phyloP scores from a whole-genome alignment of 2,797 vertebrate species.

The Garrulus glandarius region DNA sequence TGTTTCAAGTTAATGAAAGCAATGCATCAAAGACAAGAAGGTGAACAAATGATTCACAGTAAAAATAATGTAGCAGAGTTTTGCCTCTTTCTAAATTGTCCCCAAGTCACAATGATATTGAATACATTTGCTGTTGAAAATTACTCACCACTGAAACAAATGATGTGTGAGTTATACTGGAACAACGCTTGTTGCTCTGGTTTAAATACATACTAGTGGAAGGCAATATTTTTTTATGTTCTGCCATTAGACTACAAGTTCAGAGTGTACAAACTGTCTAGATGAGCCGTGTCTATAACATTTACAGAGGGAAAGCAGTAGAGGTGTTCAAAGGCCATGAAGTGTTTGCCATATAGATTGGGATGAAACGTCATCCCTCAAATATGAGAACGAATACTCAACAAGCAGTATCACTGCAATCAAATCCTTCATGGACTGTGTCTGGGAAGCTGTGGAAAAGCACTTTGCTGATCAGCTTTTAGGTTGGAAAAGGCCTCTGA shows the following conservation, averaged over 20 bases:
- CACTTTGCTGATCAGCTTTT: neutral
- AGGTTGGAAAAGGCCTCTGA: neutral
- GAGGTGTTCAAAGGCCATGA: neutral
- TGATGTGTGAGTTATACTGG: neutral
- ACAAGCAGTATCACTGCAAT: neutral
- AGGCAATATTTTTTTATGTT: neutral
- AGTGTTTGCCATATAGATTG: neutral
- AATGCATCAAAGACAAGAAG: slow-evolving; percentile 24
- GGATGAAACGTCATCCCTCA: neutral
- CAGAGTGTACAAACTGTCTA: neutral
- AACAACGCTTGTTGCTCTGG: neutral
- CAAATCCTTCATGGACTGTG: neutral
- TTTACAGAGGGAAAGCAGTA: neutral
- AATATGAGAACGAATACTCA: neutral
- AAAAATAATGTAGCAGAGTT: neutral
- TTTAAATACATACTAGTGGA: neutral
- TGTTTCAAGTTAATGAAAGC: slow-evolving; percentile 17
- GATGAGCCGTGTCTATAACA: neutral
- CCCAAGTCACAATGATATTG: neutral
- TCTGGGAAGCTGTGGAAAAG: neutral
- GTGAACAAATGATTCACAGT: neutral
- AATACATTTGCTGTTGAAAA: neutral
- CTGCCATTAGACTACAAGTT: neutral
- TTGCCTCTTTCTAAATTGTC: neutral
- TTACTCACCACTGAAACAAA: neutral